Percentiles rank a stretch among this genome's conserved stretches.
Evolutionary conservation across 30 jellyfish, hydroid and myxozoan species (phyloP).

Genomic region (Turritopsis rubra): DNA sequence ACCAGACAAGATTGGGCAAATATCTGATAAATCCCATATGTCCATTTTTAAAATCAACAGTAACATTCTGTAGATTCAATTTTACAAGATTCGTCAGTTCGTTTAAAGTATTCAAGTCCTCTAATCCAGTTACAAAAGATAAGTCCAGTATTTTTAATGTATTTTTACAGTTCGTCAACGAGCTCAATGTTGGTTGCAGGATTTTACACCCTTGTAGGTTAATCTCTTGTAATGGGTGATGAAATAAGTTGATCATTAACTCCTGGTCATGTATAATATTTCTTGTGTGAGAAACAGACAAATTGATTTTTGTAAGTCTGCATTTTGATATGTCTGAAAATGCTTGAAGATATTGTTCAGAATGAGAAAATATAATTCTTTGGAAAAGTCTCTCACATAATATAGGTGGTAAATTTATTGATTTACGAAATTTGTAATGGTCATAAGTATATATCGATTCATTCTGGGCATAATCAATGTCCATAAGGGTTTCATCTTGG

Average conservation of each 20-base stretch:
- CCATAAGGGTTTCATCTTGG: not conserved
- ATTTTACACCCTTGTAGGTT: conserved; percentile 29
- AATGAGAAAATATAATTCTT: conserved; percentile 26
- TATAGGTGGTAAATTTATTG: conserved; percentile 40
- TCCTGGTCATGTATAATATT: conserved; percentile 27
- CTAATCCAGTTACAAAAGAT: conserved; percentile 41
- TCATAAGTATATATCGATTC: not conserved
- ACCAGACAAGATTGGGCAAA: conserved; percentile 38
- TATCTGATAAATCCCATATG: conserved; percentile 32
- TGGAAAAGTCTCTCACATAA: conserved; percentile 52
- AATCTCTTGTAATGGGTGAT: conserved; percentile 37
- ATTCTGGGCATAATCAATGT: not conserved
- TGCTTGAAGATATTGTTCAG: conserved; percentile 21
- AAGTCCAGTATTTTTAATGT: conserved; percentile 31
- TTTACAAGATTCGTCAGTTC: conserved; percentile 22
- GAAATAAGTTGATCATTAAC: conserved; percentile 26
- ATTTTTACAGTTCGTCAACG: conserved; percentile 21
- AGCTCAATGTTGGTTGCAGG: conserved; percentile 15
- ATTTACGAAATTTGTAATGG: conserved; percentile 20
- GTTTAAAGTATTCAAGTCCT: conserved; percentile 25
- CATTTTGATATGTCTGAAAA: conserved; percentile 41
- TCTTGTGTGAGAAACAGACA: conserved; percentile 24
- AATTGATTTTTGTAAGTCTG: conserved; percentile 36
- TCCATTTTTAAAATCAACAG: conserved; percentile 17
- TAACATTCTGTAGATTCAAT: conserved; percentile 26